Percentiles rank a stretch among this genome's conserved stretches.
These are phyloP conservation scores for Poeciliopsis retropinna DNA, from an alignment of 2,113 vertebrate species.

Conservation along the genomic window DNA sequence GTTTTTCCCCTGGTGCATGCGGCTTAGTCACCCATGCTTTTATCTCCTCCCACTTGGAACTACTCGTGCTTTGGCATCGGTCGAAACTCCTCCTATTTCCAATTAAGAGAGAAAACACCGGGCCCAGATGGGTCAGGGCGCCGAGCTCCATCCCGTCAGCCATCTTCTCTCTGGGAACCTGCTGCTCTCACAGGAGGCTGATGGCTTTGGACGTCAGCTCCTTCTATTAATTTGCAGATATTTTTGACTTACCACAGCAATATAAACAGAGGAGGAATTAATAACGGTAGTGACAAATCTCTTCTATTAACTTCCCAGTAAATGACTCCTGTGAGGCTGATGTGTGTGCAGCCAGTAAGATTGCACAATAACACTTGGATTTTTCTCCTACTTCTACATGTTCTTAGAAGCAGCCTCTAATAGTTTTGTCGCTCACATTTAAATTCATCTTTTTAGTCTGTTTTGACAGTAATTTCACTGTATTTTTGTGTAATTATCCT, in stretches of 20 bases:
- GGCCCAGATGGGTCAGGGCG: not conserved
- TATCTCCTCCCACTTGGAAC: constrained; percentile 11
- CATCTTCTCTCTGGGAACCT: too few species aligned
- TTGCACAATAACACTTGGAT: not conserved
- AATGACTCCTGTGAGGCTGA: not conserved
- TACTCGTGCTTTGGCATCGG: not conserved
- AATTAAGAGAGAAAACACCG: not conserved
- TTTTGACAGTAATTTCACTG: too few species aligned
- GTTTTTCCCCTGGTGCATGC: constrained; percentile 10
- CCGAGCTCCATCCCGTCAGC: not conserved
- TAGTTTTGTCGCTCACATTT: not conserved
- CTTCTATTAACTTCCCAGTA: not conserved
- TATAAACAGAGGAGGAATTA: not conserved
- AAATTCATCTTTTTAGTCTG: not conserved
- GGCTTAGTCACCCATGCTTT: constrained; percentile 24
- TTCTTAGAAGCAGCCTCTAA: not conserved
- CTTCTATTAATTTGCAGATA: not conserved
- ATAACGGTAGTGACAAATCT: not conserved
- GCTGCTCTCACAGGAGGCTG: not conserved
- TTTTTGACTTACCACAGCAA: not conserved
- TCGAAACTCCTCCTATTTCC: constrained; percentile 5
- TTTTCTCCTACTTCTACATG: not conserved
- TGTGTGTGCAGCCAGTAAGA: not conserved
- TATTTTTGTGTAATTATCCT: too few species aligned
- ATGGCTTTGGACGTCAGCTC: not conserved